A percentile compares a stretch with the other conserved stretches of the same genome.
Evolutionary conservation across 2,797 vertebrate genomes (phyloP).

Genomic region (Microctenopoma stevenorrisi): DNA sequence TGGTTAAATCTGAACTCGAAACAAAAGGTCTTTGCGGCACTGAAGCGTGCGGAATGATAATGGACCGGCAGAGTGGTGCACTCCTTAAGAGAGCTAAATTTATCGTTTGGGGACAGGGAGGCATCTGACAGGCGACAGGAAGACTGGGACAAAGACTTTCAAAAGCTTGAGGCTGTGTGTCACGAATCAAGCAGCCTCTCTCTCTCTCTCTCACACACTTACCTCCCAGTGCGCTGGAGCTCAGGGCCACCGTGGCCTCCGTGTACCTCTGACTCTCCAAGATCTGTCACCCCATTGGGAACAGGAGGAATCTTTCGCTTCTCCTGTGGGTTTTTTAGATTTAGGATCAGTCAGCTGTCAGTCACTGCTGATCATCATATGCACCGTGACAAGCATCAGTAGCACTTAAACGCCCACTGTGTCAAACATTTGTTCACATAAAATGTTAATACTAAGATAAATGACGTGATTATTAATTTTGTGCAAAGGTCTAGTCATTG

Average conservation of each 20-base stretch:
- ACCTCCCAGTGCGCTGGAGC: constrained; percentile 96
- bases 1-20: constrained; percentile 9
- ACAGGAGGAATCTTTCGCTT: constrained; percentile 95
- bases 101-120: constrained; percentile 33
- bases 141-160: constrained; percentile 32
- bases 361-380: neutral
- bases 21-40: constrained; percentile 34
- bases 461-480: neutral
- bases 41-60: constrained; percentile 48
- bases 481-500: neutral
- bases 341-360: constrained; percentile 43
- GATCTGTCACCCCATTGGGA: constrained; percentile 95
- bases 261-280: constrained; percentile 89
- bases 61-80: constrained; percentile 20
- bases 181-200: neutral
- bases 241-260: constrained; percentile 96
- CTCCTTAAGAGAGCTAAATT: constrained; percentile 39
- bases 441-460: neutral
- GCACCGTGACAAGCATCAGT: neutral
- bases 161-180: constrained; percentile 14
- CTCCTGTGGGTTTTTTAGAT: constrained; percentile 83
- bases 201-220: constrained; percentile 66
- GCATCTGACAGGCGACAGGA: constrained; percentile 32
- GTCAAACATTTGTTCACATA: neutral
- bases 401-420: neutral